Conservation (phyloP, 2,888 invertebrate species). For the Microdon myrmicae region DNA sequence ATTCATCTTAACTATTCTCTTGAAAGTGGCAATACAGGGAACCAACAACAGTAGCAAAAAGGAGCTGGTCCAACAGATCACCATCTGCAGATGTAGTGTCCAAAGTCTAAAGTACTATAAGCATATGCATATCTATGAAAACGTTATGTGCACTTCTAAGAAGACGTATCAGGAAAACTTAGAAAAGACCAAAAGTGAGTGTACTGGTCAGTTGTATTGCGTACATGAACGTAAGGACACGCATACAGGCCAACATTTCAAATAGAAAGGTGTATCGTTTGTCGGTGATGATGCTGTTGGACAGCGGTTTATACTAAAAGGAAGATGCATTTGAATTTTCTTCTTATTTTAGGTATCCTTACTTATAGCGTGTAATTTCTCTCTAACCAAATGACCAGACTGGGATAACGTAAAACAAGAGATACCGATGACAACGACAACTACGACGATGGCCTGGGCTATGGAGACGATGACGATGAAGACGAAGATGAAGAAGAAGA, state of each 20-base stretch:
- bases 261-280: too few species aligned
- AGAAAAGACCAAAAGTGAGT: conserved; percentile 33
- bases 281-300: neutral
- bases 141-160: conserved; percentile 50
- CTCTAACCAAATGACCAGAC: conserved; percentile 5
- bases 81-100: too few species aligned
- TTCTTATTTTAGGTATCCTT: conserved; percentile 48
- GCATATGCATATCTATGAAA: conserved; percentile 33
- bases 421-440: conserved; percentile 19
- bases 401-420: too few species aligned
- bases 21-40: conserved; percentile 9
- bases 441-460: conserved; percentile 17
- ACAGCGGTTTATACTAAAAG: too few species aligned
- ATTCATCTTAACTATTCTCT: conserved; percentile 40
- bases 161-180: conserved; percentile 32
- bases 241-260: too few species aligned
- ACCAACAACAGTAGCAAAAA: conserved; percentile 30
- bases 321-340: conserved; percentile 33
- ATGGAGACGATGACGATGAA: conserved; percentile 33
- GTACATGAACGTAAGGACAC: too few species aligned
- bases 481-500: conserved; percentile 27
- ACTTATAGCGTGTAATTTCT: conserved; percentile 32
- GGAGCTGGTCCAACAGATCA: too few species aligned
- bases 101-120: conserved; percentile 12
- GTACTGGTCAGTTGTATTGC: conserved; percentile 19